Base-by-base conservation (phyloP, 2,888 invertebrate species). In the Rhodophaea formosa region DNA sequence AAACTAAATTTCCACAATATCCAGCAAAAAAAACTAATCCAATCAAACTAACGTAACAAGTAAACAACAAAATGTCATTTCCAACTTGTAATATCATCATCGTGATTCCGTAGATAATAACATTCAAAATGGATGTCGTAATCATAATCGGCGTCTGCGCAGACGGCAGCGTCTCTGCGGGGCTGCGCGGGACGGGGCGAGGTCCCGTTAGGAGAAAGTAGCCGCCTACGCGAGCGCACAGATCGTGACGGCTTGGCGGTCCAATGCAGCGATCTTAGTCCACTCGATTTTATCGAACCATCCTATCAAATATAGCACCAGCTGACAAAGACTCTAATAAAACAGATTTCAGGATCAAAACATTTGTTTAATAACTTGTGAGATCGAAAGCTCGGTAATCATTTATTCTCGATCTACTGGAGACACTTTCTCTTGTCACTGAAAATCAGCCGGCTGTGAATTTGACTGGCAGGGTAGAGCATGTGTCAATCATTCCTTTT, bases 171-270 rank as follows among this genome's bases (percentile, higher is more conserved):
- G 61, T 46, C 51, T 60, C 65, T 58, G 66, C 61, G 58, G 60
- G 64, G 65, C 66, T 65, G 60, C 69, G 62, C 70, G 68, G 75
- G 72, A 67, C 72, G 62, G 77, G 67, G 71, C 75, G 62, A 71
- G 75, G 81, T 88, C 84, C 91, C 89, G 91, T 91, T 89, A 91
- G 83, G 89, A 89, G 91, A 91, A 91, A 91, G 91, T 90, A 85
- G 87, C 85, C 85, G 83, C 88, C 87, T 83, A 86, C 86, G 84
- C 82, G 73, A 62, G 76, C 76, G 77, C 81, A 77, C 73, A 71
- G 73, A 75, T 83, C 84, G 84, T 86, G 83, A 82, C 80, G 74
- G 65, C 71, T 72, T 75, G 69, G 67, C 72, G 75, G 74, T 74
- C 76, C 73, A 74, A 68, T 72, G 64, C 75, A 70, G 76, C 76